Conservation (phyloP, 2,888 invertebrate species). For the Sepiola atlantica region DNA sequence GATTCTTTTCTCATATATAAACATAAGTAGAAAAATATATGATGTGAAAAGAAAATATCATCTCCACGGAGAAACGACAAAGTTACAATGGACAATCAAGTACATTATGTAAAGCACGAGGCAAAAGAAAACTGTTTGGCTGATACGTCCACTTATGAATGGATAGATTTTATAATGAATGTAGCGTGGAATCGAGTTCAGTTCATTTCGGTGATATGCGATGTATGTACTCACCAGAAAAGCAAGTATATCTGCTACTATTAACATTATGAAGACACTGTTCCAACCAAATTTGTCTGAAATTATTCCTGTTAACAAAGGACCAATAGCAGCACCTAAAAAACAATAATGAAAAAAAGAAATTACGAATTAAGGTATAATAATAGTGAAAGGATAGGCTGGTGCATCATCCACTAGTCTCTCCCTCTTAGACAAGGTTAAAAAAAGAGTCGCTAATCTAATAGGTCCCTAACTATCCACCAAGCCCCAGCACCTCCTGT, state of each 20-base stretch:
- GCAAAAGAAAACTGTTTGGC: not conserved
- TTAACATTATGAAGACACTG: conserved; percentile 92
- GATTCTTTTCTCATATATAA: not conserved
- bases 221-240: conserved; percentile 75
- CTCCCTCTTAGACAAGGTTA: no score
- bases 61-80: not conserved
- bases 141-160: not conserved
- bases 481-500: no score
- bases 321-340: conserved; percentile 92
- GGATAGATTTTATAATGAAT: not conserved
- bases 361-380: no score
- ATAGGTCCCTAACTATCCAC: no score
- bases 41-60: not conserved
- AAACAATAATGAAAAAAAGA: not conserved
- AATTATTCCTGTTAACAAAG: conserved; percentile 85
- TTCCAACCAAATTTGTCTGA: conserved; percentile 82
- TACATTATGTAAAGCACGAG: not conserved
- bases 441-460: no score
- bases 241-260: conserved; percentile 86
- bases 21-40: not conserved
- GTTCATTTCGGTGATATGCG: conserved; percentile 37
- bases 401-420: no score
- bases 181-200: not conserved
- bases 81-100: not conserved
- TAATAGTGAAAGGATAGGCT: no score